A percentile compares a stretch with the other conserved stretches of the same genome.
These are phyloP conservation scores for Cuculus canorus DNA, from an alignment of 2,797 vertebrate genomes.

Conservation along the genomic window DNA sequence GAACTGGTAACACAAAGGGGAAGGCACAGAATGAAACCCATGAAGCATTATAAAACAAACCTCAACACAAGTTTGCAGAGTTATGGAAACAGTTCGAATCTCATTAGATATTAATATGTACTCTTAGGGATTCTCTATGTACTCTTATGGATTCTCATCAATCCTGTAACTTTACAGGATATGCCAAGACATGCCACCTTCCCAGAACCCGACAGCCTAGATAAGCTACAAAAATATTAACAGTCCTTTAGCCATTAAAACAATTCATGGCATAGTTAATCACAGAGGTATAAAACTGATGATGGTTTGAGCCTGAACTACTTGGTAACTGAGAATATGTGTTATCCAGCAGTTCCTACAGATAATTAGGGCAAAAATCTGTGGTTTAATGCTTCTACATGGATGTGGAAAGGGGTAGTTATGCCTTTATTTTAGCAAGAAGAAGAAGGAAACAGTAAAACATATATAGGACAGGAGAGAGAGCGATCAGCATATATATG, in stretches of 20 bases:
- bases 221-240: neutral
- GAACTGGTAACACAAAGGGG: neutral
- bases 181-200: neutral
- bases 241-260: neutral
- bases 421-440: neutral
- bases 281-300: neutral
- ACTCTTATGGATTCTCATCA: neutral
- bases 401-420: neutral
- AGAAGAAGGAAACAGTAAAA: neutral
- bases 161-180: neutral
- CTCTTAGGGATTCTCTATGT: neutral
- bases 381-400: neutral
- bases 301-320: neutral
- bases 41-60: neutral
- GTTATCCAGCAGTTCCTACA: neutral
- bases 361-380: neutral
- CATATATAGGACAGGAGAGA: neutral
- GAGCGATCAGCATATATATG: neutral
- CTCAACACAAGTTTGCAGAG: neutral
- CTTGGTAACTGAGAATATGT: neutral
- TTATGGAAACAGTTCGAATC: neutral
- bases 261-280: neutral
- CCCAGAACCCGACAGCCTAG: neutral
- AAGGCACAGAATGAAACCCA: constrained; percentile 14
- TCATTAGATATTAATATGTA: neutral